Percentiles rank a stretch among this genome's conserved stretches.
phyloP scores from a whole-genome alignment of 2,113 vertebrate species.

The Polyodon spathula region DNA sequence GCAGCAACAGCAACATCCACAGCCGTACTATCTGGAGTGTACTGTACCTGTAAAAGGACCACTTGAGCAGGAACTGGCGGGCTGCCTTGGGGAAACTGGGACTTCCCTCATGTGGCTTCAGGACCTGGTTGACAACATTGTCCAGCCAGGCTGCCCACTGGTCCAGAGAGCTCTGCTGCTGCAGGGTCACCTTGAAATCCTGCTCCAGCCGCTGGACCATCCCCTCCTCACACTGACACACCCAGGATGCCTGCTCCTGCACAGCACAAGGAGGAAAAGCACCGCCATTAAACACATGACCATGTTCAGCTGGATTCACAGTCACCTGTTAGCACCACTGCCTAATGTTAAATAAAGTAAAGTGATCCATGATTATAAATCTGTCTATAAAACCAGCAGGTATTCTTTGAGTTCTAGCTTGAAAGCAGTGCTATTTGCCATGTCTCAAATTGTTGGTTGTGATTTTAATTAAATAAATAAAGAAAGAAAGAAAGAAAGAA shows the following conservation, averaged over 20 bases:
- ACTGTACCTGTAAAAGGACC: slow-evolving; percentile 92
- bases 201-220: slow-evolving; percentile 91
- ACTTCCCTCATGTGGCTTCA: slow-evolving; percentile 82
- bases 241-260: slow-evolving; percentile 96
- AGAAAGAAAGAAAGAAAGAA: too few species aligned
- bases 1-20: background rate
- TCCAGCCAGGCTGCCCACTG: slow-evolving; percentile 96
- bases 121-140: slow-evolving; percentile 82
- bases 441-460: too few species aligned
- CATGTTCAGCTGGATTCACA: background rate
- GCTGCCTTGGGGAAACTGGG: slow-evolving; percentile 87
- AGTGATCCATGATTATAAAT: too few species aligned
- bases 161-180: slow-evolving; percentile 95
- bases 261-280: background rate
- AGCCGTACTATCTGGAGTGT: background rate
- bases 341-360: too few species aligned
- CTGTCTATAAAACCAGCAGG: too few species aligned
- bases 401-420: too few species aligned
- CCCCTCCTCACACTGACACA: slow-evolving; percentile 94
- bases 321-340: too few species aligned
- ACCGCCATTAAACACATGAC: background rate
- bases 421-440: too few species aligned
- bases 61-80: slow-evolving; percentile 91
- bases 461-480: too few species aligned
- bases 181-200: slow-evolving; percentile 92